Evolutionary conservation across 2,113 vertebrate species (phyloP).

Genomic region (Cyrtonyx montezumae): DNA sequence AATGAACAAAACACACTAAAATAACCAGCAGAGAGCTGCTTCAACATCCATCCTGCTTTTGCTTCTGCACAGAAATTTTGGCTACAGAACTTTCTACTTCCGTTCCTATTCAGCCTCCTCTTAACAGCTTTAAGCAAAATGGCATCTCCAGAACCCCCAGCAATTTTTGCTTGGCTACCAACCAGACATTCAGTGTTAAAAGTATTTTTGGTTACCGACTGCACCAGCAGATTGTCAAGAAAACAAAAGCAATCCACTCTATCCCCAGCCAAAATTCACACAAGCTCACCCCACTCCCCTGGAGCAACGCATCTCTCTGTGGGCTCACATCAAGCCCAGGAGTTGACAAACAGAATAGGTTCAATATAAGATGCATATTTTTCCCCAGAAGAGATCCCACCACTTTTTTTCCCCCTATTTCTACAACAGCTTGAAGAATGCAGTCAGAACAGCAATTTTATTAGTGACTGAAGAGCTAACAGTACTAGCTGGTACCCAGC

Average conservation of each 20-base stretch:
- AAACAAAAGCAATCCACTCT: background rate
- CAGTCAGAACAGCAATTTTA: background rate
- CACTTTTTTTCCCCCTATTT: background rate
- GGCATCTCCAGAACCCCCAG: background rate
- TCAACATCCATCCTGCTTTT: conserved; percentile 16
- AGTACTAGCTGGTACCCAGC: background rate
- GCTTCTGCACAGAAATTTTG: background rate
- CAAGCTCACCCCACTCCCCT: background rate
- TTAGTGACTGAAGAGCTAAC: background rate
- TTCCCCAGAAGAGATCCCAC: background rate
- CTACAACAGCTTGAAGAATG: background rate
- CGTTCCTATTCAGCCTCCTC: background rate
- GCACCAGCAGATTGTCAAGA: background rate
- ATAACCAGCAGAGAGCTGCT: fast-evolving
- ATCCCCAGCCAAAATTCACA: background rate
- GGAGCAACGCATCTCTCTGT: background rate
- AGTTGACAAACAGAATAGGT: background rate
- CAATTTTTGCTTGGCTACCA: background rate
- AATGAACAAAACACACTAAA: background rate
- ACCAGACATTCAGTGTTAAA: background rate
- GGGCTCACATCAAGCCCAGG: background rate
- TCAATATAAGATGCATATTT: background rate
- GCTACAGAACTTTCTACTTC: background rate
- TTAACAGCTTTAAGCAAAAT: background rate
- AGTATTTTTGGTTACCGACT: background rate